Percentiles rank a stretch among this genome's conserved stretches.
phyloP scores from a whole-genome alignment of 2,888 invertebrate genomes.

The Lysandra coridon region DNA sequence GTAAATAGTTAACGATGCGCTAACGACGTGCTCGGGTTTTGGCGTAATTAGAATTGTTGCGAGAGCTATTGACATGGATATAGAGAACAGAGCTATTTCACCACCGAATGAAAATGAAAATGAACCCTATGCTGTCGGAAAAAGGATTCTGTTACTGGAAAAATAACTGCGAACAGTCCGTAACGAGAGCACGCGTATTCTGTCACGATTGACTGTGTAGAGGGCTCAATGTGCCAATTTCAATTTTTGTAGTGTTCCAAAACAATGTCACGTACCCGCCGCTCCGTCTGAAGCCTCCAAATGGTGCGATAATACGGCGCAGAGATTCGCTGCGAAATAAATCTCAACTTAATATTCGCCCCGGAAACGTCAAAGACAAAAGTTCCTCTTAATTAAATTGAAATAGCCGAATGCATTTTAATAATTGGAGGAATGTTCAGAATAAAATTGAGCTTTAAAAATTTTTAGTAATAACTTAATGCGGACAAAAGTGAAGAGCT shows the following conservation, averaged over 20 bases:
- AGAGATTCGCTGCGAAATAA: background rate
- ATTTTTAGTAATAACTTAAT: constrained; percentile 38
- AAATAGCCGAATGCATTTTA: constrained; percentile 28
- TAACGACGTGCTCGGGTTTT: constrained; percentile 15
- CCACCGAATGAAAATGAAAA: background rate
- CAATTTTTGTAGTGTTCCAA: background rate
- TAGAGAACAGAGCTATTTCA: background rate
- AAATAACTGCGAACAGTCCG: background rate
- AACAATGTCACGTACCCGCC: constrained; percentile 2
- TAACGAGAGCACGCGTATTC: background rate
- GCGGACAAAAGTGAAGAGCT: constrained; percentile 40
- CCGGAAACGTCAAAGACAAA: constrained; percentile 25
- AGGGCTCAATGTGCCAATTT: constrained; percentile 16
- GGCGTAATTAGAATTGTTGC: constrained; percentile 5
- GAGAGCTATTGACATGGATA: constrained; percentile 10
- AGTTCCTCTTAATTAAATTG: constrained; percentile 21
- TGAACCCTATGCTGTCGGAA: background rate
- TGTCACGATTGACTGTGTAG: background rate
- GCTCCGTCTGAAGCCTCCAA: background rate
- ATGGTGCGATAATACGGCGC: background rate
- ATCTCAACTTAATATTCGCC: constrained; percentile 20
- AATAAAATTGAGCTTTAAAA: constrained; percentile 36
- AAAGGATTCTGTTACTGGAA: background rate
- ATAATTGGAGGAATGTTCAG: constrained; percentile 24
- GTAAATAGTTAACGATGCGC: constrained; percentile 3